Conservation (phyloP, 2,888 invertebrate species). For the Lochmaea capreae region DNA sequence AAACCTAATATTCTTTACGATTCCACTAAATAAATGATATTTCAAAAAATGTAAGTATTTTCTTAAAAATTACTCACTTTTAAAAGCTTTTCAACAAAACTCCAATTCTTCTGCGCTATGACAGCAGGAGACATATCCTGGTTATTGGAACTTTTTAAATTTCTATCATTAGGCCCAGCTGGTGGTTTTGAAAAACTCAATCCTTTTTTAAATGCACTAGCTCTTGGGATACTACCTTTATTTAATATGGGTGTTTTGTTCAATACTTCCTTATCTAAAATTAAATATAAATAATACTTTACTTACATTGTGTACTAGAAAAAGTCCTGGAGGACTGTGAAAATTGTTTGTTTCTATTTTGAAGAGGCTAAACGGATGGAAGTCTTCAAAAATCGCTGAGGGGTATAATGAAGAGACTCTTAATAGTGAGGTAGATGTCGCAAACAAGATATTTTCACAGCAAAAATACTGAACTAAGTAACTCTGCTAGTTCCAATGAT, state of each 20-base stretch:
- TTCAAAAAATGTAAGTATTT: background rate
- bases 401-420: no score
- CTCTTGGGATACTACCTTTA: conserved; percentile 65
- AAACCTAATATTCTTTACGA: background rate
- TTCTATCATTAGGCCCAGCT: conserved; percentile 47
- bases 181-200: conserved; percentile 53
- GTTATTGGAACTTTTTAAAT: conserved; percentile 50
- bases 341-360: no score
- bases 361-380: no score
- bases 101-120: conserved; percentile 96
- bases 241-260: conserved; percentile 77
- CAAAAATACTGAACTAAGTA: no score
- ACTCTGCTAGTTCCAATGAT: no score
- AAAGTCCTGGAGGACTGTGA: no score
- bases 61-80: conserved; percentile 73
- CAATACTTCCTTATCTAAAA: conserved; percentile 77
- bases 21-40: no score
- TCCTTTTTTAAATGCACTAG: conserved; percentile 61
- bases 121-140: conserved; percentile 83
- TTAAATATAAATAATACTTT: background rate
- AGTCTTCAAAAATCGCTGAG: no score
- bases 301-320: no score
- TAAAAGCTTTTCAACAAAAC: conserved; percentile 96
- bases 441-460: no score
- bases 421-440: no score